phyloP scores from a whole-genome alignment of 2,888 invertebrate species.

The Subacronicta megacephala region DNA sequence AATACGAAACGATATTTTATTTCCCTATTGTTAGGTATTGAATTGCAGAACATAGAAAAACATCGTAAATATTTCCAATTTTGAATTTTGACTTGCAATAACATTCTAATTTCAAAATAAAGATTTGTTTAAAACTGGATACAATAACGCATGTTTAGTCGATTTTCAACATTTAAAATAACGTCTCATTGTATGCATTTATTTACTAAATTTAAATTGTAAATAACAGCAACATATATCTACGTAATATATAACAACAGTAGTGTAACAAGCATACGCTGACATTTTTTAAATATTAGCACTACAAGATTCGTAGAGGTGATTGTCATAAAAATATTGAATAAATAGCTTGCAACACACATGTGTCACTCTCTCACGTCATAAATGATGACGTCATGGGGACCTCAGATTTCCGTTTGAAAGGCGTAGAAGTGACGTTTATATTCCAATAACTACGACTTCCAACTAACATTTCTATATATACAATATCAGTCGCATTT shows the following conservation, averaged over 20 bases:
- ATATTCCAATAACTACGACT: constrained; percentile 16
- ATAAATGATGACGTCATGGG: no score
- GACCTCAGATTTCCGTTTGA: not conserved
- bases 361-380: not conserved
- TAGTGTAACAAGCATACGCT: constrained; percentile 44
- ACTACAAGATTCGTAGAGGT: constrained; percentile 50
- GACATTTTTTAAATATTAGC: constrained; percentile 40
- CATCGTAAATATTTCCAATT: constrained; percentile 36
- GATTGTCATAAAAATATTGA: constrained; percentile 38
- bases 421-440: not conserved
- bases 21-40: constrained; percentile 17
- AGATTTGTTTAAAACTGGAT: constrained; percentile 12
- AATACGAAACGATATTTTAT: constrained; percentile 23
- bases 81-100: constrained; percentile 10
- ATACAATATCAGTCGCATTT: constrained; percentile 49
- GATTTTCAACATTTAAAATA: constrained; percentile 34
- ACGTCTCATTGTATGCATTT: constrained; percentile 34
- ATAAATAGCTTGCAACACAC: constrained; percentile 25
- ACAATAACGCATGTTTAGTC: constrained; percentile 36
- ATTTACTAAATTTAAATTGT: constrained; percentile 23
- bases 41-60: constrained; percentile 33
- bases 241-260: constrained; percentile 35
- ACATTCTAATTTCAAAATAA: constrained; percentile 36
- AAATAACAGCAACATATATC: constrained; percentile 26
- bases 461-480: constrained; percentile 34